Conservation (phyloP, 2,888 invertebrate genomes). For the Tenthredo scrophulariae region DNA sequence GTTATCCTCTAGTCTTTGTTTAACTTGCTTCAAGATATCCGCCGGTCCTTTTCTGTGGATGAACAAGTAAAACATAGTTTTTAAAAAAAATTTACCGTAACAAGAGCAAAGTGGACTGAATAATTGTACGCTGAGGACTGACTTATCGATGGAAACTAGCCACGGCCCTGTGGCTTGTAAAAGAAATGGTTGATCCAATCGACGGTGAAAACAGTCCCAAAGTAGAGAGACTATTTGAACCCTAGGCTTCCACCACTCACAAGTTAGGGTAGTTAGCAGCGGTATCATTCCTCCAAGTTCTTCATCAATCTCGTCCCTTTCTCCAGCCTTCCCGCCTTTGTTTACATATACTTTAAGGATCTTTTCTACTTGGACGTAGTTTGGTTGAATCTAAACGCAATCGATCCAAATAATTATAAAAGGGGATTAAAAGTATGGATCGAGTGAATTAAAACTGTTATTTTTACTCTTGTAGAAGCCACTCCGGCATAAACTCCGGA, state of each 20-base stretch:
- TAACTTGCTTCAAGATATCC: slow-evolving; percentile 75
- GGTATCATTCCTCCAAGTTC: slow-evolving; percentile 78
- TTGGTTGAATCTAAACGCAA: slow-evolving; percentile 67
- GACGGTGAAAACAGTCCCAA: slow-evolving; percentile 82
- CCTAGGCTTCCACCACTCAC: slow-evolving; percentile 79
- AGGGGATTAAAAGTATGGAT: slow-evolving; percentile 54
- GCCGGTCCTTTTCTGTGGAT: slow-evolving; percentile 66
- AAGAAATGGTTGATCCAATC: slow-evolving; percentile 80
- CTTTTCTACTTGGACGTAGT: slow-evolving; percentile 78
- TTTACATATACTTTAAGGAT: slow-evolving; percentile 78
- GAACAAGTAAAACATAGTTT: not conserved
- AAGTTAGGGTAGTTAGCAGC: slow-evolving; percentile 76
- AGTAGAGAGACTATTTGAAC: slow-evolving; percentile 79
- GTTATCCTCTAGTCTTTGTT: slow-evolving; percentile 71
- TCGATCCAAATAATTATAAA: slow-evolving; percentile 49
- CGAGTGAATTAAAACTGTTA: slow-evolving; percentile 52
- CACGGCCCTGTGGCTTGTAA: slow-evolving; percentile 77
- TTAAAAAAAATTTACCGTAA: not conserved
- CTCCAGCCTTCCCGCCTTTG: slow-evolving; percentile 73
- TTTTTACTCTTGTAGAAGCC: slow-evolving; percentile 67
- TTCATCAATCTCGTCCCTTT: slow-evolving; percentile 78
- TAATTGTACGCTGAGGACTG: slow-evolving; percentile 70
- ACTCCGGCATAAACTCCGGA: slow-evolving; percentile 74
- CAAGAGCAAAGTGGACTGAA: not conserved
- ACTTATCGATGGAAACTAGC: slow-evolving; percentile 77